Conservation (phyloP, 1,140 invertebrate genomes). For the Stegodyphus mimosarum region DNA sequence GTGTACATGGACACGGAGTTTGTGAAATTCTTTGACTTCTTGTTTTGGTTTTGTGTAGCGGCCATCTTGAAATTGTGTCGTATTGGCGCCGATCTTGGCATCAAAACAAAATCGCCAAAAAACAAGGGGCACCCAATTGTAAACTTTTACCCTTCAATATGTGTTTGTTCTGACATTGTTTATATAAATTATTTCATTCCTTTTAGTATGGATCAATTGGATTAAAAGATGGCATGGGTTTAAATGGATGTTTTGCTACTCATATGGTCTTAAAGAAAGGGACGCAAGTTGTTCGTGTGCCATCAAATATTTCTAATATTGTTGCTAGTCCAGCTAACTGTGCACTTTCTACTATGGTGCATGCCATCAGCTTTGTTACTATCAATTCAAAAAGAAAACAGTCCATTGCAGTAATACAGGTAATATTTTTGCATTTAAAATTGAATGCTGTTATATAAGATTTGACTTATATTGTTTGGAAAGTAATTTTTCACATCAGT, state of each 20-base stretch:
- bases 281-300: constrained; percentile 27
- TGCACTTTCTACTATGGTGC: constrained; percentile 54
- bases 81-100: no score
- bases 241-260: constrained; percentile 54
- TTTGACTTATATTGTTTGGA: no score
- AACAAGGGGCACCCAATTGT: no score
- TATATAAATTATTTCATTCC: background rate
- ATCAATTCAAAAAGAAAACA: constrained; percentile 17
- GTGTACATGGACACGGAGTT: no score
- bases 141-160: no score
- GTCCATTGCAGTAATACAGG: constrained; percentile 52
- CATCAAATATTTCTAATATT: constrained; percentile 26
- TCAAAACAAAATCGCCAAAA: no score
- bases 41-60: no score
- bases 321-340: constrained; percentile 50
- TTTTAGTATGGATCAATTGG: constrained; percentile 44
- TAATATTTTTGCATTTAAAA: background rate
- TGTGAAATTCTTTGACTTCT: no score
- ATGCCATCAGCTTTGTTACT: constrained; percentile 33
- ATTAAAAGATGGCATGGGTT: constrained; percentile 31
- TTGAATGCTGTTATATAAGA: no score
- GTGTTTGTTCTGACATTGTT: background rate
- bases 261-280: constrained; percentile 35
- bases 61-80: no score
- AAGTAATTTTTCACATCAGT: no score